Evolutionary conservation across 2,888 invertebrate genomes (phyloP), one percentile per base, ranked within the genome.

Genomic region (Xylophagus ater): DNA sequence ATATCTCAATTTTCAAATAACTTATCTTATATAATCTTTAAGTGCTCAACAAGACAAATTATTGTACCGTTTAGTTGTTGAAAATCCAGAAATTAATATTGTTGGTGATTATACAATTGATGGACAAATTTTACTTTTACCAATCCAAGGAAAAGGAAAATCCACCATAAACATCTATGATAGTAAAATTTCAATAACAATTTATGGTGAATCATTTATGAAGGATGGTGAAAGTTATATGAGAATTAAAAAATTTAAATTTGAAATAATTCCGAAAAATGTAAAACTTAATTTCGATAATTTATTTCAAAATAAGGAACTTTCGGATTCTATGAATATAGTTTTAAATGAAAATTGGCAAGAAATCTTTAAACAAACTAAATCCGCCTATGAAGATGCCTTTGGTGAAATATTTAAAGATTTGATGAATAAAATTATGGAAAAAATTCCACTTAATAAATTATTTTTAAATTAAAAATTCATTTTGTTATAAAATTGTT

Each of bases 111-210:
- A 78, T 53, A 62, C 67, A 37, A 66, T 78, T 67, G 68, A 71
- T 40, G 78, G 78, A 21, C 63, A 71, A 42, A 64, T 78, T 31
- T 58, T 78, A 4, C 56, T 78, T 10, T 53, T 78, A 41, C 76
- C 76, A 0, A 68, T 78, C 4, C 68, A 65, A 40, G 77, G 78
- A 10, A 67, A 71, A 38, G 78, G 78, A 3, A 54, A 67, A 32
- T 73, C 73, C 4, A 76, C 74, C 45, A 69, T 78, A 6, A 74
- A 74, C 1, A 67, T 77, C 68, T 76, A 70, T 14, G 70, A 74
- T 46, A 59, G 76, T 12, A 67, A 65, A 6, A 69, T 74, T 1
- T 70, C 70, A 31, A 73, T 73, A 53, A 69, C 68, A 24, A 53
- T 75, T 8, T 58, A 65, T 7, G 73, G 70, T 4, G 74, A 76